A percentile compares a stretch with the other conserved stretches of the same genome.
Evolutionary conservation across 2,797 vertebrate species (phyloP).

Genomic region (Gymnoscopelus microlampas): DNA sequence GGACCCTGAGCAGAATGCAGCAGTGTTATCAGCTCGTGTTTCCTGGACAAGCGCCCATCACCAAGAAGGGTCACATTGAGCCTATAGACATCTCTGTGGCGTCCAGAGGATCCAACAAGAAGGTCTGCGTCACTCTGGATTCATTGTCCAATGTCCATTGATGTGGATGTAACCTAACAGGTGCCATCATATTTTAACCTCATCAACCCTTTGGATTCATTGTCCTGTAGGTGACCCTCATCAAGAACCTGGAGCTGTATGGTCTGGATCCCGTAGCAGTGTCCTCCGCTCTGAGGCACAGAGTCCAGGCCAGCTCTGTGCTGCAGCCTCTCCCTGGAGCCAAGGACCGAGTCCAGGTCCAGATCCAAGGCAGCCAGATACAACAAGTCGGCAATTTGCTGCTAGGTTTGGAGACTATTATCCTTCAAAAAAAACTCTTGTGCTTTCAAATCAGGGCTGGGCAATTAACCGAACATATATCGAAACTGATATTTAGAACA

Average conservation of each 20-base stretch:
- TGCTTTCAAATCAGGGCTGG: background rate
- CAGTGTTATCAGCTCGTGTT: constrained; percentile 89
- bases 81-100: constrained; percentile 88
- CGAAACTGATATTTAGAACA: no score
- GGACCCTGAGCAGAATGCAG: constrained; percentile 89
- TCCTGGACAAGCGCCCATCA: constrained; percentile 83
- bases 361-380: constrained; percentile 96
- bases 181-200: no score
- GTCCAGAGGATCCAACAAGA: constrained; percentile 93
- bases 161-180: background rate
- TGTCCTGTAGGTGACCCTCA: constrained; percentile 86
- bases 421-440: background rate
- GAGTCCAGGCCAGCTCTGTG: constrained; percentile 92
- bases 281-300: constrained; percentile 86
- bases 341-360: constrained; percentile 90
- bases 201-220: background rate
- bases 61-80: constrained; percentile 90
- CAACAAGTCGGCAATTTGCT: constrained; percentile 88
- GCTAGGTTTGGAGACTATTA: constrained; percentile 77
- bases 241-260: constrained; percentile 94
- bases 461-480: no score
- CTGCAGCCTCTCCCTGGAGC: constrained; percentile 83
- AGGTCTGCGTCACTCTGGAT: constrained; percentile 77
- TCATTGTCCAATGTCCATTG: background rate
- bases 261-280: constrained; percentile 87